Base-by-base conservation (phyloP, 2,888 invertebrate genomes). In the Agapostemon virescens region DNA sequence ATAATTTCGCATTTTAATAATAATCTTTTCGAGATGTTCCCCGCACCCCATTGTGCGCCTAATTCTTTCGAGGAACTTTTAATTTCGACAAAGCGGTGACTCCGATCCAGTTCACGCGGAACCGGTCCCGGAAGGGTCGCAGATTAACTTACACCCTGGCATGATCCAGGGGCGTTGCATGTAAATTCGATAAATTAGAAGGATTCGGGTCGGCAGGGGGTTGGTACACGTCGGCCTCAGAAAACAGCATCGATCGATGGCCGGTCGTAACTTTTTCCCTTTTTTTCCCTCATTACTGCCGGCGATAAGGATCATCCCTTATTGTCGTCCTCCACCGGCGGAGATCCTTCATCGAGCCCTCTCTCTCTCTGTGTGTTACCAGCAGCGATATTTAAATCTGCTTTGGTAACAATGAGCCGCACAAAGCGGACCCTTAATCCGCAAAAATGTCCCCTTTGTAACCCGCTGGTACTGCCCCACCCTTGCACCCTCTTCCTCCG, bases 381-480 rank as follows among this genome's bases (percentile, higher is more conserved):
- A 68, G 36, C 26, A 55, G 72, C 70, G 73, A 83, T 83, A 85
- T 85, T 82, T 77, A 66, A 77, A 85, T 81, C 81, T 74, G 83
- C 84, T 86, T 82, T 69, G 66, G 63, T 70, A 79, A 86, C 87
- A 87, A 87, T 85, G 83, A 80, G 73, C 58, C 36, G 58, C 74
- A 70, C 83, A 88, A 86, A 81, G 75, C 77, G 81, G 40, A 61
- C 72, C 71, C 82, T 87, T 89, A 89, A 91, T 90, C 90, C 89
- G 85, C 88, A 88, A 87, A 91, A 90, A 90, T 86, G 84, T 83
- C 74, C 85, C 85, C 85, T 86, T 88, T 88, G 42, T 63, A 30
- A 30, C 33, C 36, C 45, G 42, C 61, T 33, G 61, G 30, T 61
- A 13, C 40, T 49, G 49, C 11, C 63, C 63, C 63, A 33, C 36